A percentile compares a stretch with the other conserved stretches of the same genome.
Evolutionary conservation across 2,113 vertebrate genomes (phyloP).

Genomic region (Oxyruncus cristatus): DNA sequence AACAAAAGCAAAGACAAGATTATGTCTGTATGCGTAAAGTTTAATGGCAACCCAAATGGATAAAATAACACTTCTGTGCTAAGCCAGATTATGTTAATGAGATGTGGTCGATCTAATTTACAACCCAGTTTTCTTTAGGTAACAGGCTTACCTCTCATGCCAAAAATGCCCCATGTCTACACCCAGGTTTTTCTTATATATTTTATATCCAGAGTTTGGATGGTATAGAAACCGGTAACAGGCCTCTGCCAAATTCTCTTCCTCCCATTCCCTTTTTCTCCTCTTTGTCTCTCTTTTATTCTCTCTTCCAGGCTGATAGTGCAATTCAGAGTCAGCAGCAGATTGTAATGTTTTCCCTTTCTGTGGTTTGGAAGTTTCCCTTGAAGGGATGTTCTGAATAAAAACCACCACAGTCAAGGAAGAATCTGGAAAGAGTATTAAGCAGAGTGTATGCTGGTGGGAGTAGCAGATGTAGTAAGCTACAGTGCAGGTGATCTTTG

Average conservation of each 20-base stretch:
- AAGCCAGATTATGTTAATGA: neutral
- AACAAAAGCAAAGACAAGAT: neutral
- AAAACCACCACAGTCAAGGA: neutral
- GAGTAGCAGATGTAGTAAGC: neutral
- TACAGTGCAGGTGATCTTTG: neutral
- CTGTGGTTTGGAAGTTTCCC: neutral
- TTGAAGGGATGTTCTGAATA: neutral
- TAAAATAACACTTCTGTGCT: neutral
- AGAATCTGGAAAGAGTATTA: neutral
- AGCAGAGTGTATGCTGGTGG: rapidly evolving
- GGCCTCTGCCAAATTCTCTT: neutral
- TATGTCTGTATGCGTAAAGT: neutral
- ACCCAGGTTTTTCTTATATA: neutral
- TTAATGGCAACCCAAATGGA: neutral
- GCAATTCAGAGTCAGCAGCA: neutral
- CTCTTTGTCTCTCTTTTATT: neutral
- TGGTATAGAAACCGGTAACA: neutral
- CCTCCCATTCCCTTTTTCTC: neutral
- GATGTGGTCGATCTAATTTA: neutral
- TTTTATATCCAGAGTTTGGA: neutral
- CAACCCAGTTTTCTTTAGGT: neutral
- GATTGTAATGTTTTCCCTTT: neutral
- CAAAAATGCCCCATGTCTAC: neutral
- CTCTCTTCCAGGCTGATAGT: neutral
- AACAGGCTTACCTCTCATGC: neutral